A percentile compares a stretch with the other conserved stretches of the same genome.
Evolutionary conservation across 2,888 invertebrate species (phyloP).

Genomic region (Camptogramma bilineatum): DNA sequence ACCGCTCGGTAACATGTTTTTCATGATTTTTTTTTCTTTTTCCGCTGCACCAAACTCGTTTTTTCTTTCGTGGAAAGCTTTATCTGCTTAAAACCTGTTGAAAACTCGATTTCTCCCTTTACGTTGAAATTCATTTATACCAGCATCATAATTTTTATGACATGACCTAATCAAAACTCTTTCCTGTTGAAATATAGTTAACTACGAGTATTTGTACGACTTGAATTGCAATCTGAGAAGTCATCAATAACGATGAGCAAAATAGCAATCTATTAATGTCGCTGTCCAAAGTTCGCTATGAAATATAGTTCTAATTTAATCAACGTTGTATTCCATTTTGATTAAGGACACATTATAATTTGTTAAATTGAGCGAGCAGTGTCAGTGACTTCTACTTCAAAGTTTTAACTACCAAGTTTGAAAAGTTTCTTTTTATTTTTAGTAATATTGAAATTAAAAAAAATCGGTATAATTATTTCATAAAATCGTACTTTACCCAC

Average conservation of each 20-base stretch:
- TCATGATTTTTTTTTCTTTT: slow-evolving; percentile 68
- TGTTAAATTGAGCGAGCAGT: neutral
- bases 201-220: too few species aligned
- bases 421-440: too few species aligned
- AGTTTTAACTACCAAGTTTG: too few species aligned
- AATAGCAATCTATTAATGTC: slow-evolving; percentile 37
- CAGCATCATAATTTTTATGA: neutral
- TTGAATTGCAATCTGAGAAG: slow-evolving; percentile 24
- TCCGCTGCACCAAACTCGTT: slow-evolving; percentile 60
- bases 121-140: neutral
- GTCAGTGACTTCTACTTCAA: neutral
- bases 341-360: slow-evolving; percentile 11
- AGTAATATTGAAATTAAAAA: too few species aligned
- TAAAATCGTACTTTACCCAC: too few species aligned
- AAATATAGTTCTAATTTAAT: slow-evolving; percentile 41
- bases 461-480: too few species aligned
- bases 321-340: slow-evolving; percentile 27
- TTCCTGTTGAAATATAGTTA: neutral
- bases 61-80: slow-evolving; percentile 75
- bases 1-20: slow-evolving; percentile 61
- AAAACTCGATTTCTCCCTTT: slow-evolving; percentile 67
- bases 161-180: neutral
- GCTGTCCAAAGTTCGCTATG: slow-evolving; percentile 31
- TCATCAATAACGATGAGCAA: slow-evolving; percentile 36
- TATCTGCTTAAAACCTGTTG: slow-evolving; percentile 67